Percentiles rank a stretch among this genome's conserved stretches.
Evolutionary conservation across 2,797 vertebrate genomes (phyloP).

Genomic region (Naso thynnoides): DNA sequence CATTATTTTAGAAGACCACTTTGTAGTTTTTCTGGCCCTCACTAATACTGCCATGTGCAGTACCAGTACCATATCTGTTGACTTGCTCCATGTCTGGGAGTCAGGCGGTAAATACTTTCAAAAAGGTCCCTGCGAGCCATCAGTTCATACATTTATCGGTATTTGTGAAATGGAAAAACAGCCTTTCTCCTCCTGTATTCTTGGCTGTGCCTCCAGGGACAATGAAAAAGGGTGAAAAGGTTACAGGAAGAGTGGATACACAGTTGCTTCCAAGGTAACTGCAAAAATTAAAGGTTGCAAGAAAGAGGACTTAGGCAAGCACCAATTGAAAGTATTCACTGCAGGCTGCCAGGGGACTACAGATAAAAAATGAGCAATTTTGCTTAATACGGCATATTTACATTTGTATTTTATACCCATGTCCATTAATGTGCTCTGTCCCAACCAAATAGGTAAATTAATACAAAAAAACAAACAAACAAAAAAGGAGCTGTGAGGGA

Average conservation of each 20-base stretch:
- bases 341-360: too few species aligned
- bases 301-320: constrained; percentile 16
- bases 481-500: constrained; percentile 2
- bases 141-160: constrained; percentile 38
- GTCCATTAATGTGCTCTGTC: too few species aligned
- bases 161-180: constrained; percentile 39
- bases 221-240: constrained; percentile 25
- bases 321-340: constrained; percentile 26
- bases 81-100: constrained; percentile 12
- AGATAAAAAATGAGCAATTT: too few species aligned
- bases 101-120: constrained; percentile 31
- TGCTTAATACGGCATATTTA: too few species aligned
- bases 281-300: constrained; percentile 27
- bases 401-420: too few species aligned
- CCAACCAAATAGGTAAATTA: too few species aligned
- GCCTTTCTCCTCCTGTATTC: constrained; percentile 33
- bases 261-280: constrained; percentile 33
- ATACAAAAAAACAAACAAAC: too few species aligned
- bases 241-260: constrained; percentile 37
- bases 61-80: constrained; percentile 17
- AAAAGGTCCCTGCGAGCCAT: constrained; percentile 28
- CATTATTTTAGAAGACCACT: constrained; percentile 50
- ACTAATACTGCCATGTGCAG: constrained; percentile 1
- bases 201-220: constrained; percentile 32
- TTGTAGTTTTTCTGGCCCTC: constrained; percentile 23